Base-by-base conservation (phyloP, 2,113 vertebrate genomes). In the Sorex fumeus region DNA sequence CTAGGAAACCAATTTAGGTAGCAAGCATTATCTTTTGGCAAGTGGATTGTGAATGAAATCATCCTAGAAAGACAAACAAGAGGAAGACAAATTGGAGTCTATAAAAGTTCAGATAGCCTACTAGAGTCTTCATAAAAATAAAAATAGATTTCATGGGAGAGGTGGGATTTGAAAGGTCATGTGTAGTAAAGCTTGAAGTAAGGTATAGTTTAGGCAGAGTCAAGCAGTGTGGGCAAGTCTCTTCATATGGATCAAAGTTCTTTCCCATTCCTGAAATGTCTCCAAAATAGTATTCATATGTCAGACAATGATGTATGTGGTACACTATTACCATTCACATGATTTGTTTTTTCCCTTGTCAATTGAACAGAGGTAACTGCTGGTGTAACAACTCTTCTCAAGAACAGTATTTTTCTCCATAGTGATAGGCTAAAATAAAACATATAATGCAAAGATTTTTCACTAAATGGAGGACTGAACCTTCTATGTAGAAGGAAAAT, bases 31-130 rank as follows among this genome's bases (percentile, higher is more conserved):
- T 85, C 1, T 1, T 93, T 84, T 71, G 92, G 93, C 67, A 91
- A 25, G 71, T 94, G 23, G 74, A 84, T 90, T 97, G 92, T 80
- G 67, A 88, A 57, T 95, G 69, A 94, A 96, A 97, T 83, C 81
- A 67, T 92, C 34, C 80, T 95, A 87, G 79, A 57, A 90, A 93
- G 80, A 27, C 84, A 91, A 95, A 87, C 82, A 93, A 88, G n/a
- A 85, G 5, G 91, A 53, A 97, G 92, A 83, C 28, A 93, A 69
- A 95, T 50, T 64, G 62, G 40, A 84, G 78, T 32, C 85, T 90
- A 5, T 77, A 74, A 84, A 92, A 90, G 64, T 93, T 90, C 89
- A 70, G 47, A 85, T 57, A 93, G 23, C 30, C 75, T 75, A 84
- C 91, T 71, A 67, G 81, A 95, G 8, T 78, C 93, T 87, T 94